Evolutionary conservation across 2,797 vertebrate genomes (phyloP).

Genomic region (Phaenicophaeus curvirostris): DNA sequence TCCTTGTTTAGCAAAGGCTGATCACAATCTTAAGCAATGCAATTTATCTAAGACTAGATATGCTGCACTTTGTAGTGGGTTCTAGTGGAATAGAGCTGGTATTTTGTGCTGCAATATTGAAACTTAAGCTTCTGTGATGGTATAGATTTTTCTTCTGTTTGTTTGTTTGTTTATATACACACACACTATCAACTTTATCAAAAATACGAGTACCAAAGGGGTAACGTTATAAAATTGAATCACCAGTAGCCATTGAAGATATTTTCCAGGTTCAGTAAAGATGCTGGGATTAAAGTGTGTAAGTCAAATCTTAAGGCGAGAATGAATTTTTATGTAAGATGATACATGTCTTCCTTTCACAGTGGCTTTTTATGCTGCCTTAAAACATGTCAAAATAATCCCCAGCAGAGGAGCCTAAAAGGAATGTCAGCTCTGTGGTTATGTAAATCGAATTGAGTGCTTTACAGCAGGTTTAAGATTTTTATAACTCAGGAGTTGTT

Average conservation of each 20-base stretch:
- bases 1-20: constrained; percentile 72
- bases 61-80: neutral
- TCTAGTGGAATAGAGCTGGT: neutral
- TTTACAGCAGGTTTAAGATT: constrained; percentile 88
- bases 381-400: constrained; percentile 86
- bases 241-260: constrained; percentile 63
- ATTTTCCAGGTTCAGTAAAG: constrained; percentile 66
- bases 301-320: constrained; percentile 73
- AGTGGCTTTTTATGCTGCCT: constrained; percentile 82
- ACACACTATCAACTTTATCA: constrained; percentile 40
- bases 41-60: constrained; percentile 25
- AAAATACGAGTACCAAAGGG: constrained; percentile 67
- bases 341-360: constrained; percentile 81
- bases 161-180: neutral
- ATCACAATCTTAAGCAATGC: constrained; percentile 11
- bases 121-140: constrained; percentile 30
- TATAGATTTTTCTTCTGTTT: constrained; percentile 51
- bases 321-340: constrained; percentile 80
- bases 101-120: constrained; percentile 21
- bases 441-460: constrained; percentile 86
- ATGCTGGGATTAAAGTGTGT: constrained; percentile 71
- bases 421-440: constrained; percentile 83
- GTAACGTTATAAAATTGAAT: constrained; percentile 65
- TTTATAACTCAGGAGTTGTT: constrained; percentile 88
- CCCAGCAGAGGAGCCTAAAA: constrained; percentile 81